A percentile compares a stretch with the other conserved stretches of the same genome.
These are phyloP conservation scores for Meles meles DNA, from an alignment of 2,113 vertebrate species.

Conservation along the genomic window DNA sequence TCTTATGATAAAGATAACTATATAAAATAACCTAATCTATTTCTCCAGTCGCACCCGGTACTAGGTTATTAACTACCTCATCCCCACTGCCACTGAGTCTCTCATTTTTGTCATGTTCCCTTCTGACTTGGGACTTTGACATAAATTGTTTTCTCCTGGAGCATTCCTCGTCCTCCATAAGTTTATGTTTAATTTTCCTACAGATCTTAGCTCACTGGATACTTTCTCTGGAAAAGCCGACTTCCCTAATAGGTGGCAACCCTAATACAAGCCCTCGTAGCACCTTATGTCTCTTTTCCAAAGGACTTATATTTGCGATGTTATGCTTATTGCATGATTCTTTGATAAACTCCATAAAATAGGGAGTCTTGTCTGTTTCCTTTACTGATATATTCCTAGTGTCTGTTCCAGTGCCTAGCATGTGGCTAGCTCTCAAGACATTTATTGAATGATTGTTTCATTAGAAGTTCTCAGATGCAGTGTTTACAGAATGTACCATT, in stretches of 20 bases:
- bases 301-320: neutral
- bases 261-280: neutral
- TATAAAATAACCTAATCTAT: constrained; percentile 17
- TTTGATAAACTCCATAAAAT: constrained; percentile 20
- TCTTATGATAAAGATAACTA: neutral
- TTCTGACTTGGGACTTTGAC: neutral
- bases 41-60: neutral
- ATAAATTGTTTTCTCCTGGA: neutral
- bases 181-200: neutral
- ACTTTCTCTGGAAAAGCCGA: constrained; percentile 23
- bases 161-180: neutral
- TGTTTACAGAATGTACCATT: constrained; percentile 15
- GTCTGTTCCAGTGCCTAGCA: neutral
- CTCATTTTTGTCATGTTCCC: neutral
- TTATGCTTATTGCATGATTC: neutral
- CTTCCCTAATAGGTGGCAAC: neutral
- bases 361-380: constrained; percentile 5
- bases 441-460: constrained; percentile 33
- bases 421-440: neutral
- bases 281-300: neutral
- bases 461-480: neutral
- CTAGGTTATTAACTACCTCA: neutral
- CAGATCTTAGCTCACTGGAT: neutral
- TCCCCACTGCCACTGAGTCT: neutral
- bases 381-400: neutral